Evolutionary conservation across 2,113 vertebrate genomes (phyloP).

Genomic region (Lichenostomus cassidix): DNA sequence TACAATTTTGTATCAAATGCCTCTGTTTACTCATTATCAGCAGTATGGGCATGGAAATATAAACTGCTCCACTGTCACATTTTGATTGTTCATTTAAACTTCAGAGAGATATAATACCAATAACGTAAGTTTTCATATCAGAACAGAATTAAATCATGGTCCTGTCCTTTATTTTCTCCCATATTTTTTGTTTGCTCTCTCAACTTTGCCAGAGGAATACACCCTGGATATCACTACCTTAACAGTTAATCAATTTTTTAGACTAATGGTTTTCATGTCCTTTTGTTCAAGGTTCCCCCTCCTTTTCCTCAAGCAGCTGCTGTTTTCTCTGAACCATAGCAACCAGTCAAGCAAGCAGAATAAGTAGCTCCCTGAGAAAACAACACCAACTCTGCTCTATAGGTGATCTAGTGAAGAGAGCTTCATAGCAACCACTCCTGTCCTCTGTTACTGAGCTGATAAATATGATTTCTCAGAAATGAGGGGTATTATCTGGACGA

Average conservation of each 20-base stretch:
- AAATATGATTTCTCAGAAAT: not conserved
- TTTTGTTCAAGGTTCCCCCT: not conserved
- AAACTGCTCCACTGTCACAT: not conserved
- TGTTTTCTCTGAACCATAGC: constrained; percentile 55
- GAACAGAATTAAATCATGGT: not conserved
- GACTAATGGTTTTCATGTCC: constrained; percentile 27
- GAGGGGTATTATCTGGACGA: not conserved
- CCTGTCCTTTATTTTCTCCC: not conserved
- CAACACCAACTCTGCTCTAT: not conserved
- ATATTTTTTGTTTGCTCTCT: not conserved
- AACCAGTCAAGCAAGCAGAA: constrained; percentile 44
- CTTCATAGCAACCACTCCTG: not conserved
- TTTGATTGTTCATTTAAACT: not conserved
- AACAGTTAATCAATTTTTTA: constrained; percentile 40
- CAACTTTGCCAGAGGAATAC: not conserved
- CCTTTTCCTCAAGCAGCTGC: constrained; percentile 14
- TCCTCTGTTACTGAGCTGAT: not conserved
- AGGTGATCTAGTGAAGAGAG: not conserved
- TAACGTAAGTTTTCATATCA: not conserved
- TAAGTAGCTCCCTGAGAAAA: constrained; percentile 3
- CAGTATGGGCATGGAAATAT: not conserved
- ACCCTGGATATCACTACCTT: not conserved
- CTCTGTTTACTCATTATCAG: not conserved
- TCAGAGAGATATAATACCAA: not conserved
- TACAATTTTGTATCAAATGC: not conserved